Percentiles rank a stretch among this genome's conserved stretches.
Evolutionary conservation across 2,113 vertebrate genomes (phyloP).

Genomic region (Speoplatyrhinus poulsoni): DNA sequence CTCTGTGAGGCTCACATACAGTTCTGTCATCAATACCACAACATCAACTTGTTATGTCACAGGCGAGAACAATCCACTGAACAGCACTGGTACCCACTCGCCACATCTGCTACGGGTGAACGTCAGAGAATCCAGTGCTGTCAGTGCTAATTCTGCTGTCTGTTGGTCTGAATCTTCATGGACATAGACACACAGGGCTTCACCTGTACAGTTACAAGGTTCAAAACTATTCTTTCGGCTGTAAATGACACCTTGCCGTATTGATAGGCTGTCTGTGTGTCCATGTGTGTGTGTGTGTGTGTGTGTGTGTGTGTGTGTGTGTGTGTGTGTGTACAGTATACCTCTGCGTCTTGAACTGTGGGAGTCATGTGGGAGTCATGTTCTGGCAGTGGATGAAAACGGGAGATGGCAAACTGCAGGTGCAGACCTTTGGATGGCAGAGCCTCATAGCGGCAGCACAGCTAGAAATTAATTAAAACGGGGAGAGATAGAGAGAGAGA

Average conservation of each 20-base stretch:
- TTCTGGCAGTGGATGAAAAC: constrained; percentile 40
- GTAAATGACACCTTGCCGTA: neutral
- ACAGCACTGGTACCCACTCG: constrained; percentile 1
- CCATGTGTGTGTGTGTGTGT: too few species aligned
- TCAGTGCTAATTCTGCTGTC: too few species aligned
- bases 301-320: neutral
- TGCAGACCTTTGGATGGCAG: constrained; percentile 61
- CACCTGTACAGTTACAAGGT: too few species aligned
- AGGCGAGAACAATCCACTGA: constrained; percentile 33
- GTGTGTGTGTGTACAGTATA: constrained; percentile 13
- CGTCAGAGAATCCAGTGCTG: constrained; percentile 23
- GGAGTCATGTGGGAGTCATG: constrained; percentile 47
- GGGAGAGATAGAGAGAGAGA: constrained; percentile 35
- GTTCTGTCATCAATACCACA: constrained; percentile 45
- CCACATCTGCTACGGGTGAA: constrained; percentile 14
- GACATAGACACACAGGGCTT: too few species aligned
- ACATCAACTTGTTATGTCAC: constrained; percentile 26
- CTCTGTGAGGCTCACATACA: constrained; percentile 42
- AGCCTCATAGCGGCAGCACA: constrained; percentile 62
- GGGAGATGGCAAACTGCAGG: constrained; percentile 53
- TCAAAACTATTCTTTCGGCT: neutral
- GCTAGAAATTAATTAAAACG: constrained; percentile 71
- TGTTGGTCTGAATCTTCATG: too few species aligned
- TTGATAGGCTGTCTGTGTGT: neutral
- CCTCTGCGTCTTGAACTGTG: constrained; percentile 43